Conservation (phyloP, 2,888 invertebrate species). For the Xanthia togata region DNA sequence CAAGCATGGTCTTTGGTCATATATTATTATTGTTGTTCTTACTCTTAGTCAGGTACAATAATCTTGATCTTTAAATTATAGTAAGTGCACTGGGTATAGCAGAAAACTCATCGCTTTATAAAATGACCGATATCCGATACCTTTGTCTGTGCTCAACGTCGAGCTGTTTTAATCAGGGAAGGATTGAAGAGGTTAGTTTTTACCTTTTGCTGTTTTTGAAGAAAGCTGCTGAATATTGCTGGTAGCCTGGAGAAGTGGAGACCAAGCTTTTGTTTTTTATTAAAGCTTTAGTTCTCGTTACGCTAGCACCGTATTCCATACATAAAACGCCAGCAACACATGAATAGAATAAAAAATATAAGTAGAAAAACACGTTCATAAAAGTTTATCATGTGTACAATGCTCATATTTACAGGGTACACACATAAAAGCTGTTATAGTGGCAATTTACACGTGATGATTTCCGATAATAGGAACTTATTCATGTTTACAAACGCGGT, state of each 20-base stretch:
- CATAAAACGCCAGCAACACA: not conserved
- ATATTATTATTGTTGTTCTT: not conserved
- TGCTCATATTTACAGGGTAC: constrained; percentile 30
- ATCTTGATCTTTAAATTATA: not conserved
- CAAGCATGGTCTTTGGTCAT: not conserved
- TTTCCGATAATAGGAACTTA: constrained; percentile 54
- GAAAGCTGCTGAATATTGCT: constrained; percentile 30
- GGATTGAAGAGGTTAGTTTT: constrained; percentile 41
- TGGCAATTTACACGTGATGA: constrained; percentile 58
- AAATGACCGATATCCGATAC: constrained; percentile 36
- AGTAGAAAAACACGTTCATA: constrained; percentile 26
- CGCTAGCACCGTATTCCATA: not conserved
- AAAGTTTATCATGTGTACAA: constrained; percentile 43
- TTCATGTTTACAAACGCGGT: constrained; percentile 37
- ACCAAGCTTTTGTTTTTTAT: constrained; percentile 22
- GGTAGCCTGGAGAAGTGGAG: not conserved
- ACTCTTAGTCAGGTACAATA: not conserved
- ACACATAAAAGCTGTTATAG: constrained; percentile 55
- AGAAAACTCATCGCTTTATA: constrained; percentile 19
- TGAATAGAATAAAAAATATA: constrained; percentile 34
- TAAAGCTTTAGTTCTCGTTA: not conserved
- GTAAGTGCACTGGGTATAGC: not conserved
- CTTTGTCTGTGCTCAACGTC: constrained; percentile 46
- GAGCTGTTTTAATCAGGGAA: constrained; percentile 43
- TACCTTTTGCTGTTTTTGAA: constrained; percentile 42